Conservation (phyloP, 2,888 invertebrate genomes). For the Allacma fusca region DNA sequence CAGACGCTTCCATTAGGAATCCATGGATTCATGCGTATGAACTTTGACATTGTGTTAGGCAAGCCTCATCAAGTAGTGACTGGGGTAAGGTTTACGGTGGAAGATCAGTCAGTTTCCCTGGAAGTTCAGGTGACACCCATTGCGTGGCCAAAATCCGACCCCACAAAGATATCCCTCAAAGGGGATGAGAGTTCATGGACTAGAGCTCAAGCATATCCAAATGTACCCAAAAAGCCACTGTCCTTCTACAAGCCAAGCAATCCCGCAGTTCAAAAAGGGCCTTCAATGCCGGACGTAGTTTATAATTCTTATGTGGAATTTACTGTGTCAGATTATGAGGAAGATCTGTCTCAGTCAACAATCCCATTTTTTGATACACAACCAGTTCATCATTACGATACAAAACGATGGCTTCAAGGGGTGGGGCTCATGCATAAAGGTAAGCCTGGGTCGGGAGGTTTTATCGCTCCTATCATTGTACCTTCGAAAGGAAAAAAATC, state of each 20-base stretch:
- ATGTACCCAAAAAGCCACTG: background rate
- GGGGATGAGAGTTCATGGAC: conserved; percentile 32
- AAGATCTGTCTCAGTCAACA: conserved; percentile 41
- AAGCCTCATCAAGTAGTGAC: conserved; percentile 41
- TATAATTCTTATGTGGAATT: conserved; percentile 45
- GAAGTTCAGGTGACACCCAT: conserved; percentile 43
- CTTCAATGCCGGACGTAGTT: conserved; percentile 45
- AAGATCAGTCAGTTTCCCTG: conserved; percentile 30
- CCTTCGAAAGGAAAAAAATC: conserved; percentile 37
- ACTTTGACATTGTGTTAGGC: conserved; percentile 42
- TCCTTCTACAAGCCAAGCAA: conserved; percentile 22
- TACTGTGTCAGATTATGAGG: conserved; percentile 36
- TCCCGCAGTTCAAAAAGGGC: conserved; percentile 38
- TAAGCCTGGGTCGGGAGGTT: conserved; percentile 42
- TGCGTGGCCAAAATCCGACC: conserved; percentile 30
- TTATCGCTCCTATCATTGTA: conserved; percentile 42
- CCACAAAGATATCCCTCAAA: conserved; percentile 5
- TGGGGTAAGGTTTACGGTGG: conserved; percentile 35
- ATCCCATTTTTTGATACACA: conserved; percentile 48
- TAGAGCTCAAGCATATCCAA: background rate
- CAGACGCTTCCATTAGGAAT: conserved; percentile 36
- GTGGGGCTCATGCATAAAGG: conserved; percentile 46
- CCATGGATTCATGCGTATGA: conserved; percentile 33
- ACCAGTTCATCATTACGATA: conserved; percentile 45
- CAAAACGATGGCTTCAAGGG: conserved; percentile 45